Evolutionary conservation across 1,140 invertebrate genomes (phyloP), one percentile per base, ranked within the genome.

Genomic region (Philaenus spumarius): DNA sequence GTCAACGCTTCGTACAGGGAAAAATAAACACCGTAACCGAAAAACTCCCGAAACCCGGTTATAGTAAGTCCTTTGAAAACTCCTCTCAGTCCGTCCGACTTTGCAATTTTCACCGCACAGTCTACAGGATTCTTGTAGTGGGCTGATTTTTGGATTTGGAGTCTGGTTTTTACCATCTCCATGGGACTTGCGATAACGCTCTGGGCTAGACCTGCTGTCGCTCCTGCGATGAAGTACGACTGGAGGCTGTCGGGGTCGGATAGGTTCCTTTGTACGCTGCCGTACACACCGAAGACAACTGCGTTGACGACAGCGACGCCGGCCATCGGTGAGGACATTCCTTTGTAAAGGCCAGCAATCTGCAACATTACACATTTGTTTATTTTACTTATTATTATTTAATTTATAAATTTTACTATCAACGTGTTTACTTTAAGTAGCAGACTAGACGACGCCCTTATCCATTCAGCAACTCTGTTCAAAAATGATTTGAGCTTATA

Each of bases 211-310:
- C 92, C 92, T 1, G 89, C 85, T 0, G 73, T 66, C 0, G 79
- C 77, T 1, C 93, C 93, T 12, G 92, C 89, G 2, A 83, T 57
- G 43, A 87, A 86, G 67, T 90, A 84, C 0, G 81, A 78, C 22
- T 64, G 66, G 7, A 91, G 66, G 26, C n/a, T 75, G 55, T 86
- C 73, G 0, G 82, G 53, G 50, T 89, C 75, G 0, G 75, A 64
- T n/a, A 87, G 63, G 1, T 74, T 67, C 58, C 82, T 76, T 57
- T 85, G 82, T 0, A 85, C 79, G 59, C 88, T 84, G 19, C 90
- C 90, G 67, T 96, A 93, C 2, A 93, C 85, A 1, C 94, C 93
- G 68, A 97, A 97, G 1, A 95, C 84, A 30, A 96, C 83, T 1
- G 93, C 92, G 70, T 97, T 97, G 2, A 97, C 84, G 4, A 82